These are phyloP conservation scores for Otocyon megalotis DNA, from an alignment of 2,113 vertebrate genomes.

Conservation along the genomic window DNA sequence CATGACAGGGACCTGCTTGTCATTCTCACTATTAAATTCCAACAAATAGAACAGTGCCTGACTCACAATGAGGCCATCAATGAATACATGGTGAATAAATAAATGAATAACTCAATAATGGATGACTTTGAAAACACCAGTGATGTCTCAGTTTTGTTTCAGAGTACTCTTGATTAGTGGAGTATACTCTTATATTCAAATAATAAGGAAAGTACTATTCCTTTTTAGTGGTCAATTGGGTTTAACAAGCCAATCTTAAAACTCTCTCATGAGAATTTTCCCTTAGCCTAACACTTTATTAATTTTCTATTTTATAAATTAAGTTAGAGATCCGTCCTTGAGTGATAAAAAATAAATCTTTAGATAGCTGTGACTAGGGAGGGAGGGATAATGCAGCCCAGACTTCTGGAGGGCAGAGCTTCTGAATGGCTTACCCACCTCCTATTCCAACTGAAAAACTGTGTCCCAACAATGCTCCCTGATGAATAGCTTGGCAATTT, in stretches of 20 bases:
- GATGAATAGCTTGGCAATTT: conserved; percentile 43
- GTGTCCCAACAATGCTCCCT: not conserved
- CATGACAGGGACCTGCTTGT: not conserved
- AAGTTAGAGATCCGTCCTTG: not conserved
- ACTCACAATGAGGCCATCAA: not conserved
- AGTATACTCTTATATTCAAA: conserved; percentile 14
- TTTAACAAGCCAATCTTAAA: not conserved
- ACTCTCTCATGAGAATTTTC: not conserved
- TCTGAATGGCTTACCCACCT: not conserved
- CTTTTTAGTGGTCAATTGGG: not conserved
- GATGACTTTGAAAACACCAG: not conserved
- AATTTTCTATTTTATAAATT: not conserved
- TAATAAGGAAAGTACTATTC: not conserved
- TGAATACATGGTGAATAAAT: conserved; percentile 50
- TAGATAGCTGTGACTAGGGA: not conserved
- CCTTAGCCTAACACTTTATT: not conserved
- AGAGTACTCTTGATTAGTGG: not conserved
- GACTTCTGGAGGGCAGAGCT: not conserved
- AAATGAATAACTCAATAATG: not conserved
- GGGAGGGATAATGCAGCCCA: not conserved
- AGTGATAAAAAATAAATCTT: not conserved
- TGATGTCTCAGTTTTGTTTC: not conserved
- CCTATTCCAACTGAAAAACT: not conserved
- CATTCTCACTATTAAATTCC: not conserved
- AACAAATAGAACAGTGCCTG: not conserved